Base-by-base conservation (phyloP, 2,888 invertebrate species). In the Chouioia cunea region DNA sequence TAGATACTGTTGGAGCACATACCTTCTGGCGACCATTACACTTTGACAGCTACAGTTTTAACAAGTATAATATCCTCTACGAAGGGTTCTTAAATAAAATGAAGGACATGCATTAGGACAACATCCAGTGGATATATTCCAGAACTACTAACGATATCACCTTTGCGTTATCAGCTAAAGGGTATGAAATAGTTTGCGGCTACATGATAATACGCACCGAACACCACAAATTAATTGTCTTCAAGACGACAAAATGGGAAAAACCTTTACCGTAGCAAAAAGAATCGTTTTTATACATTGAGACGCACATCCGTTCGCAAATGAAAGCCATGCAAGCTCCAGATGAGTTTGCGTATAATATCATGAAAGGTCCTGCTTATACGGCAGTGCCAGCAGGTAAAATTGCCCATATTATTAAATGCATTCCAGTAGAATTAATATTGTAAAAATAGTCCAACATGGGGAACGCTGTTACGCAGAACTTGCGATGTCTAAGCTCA, bases 331-430 rank as follows among this genome's bases (percentile, higher is more conserved):
- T 74, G 0, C n/a, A 76, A 0, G 6, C 73, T 2, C 81, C 77
- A 0, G 76, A 80, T 53, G 73, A 76, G 54, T 76, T 81, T 12
- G 78, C 78, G 0, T 74, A 62, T 6, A 46, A 77, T 0, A 54
- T 80, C 0, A 77, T 77, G 72, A 62, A 77, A 15, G 60, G 74
- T 46, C 69, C 74, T 0, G 79, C 78, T 0, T 77, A 77, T 58
- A 75, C 79, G 60, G 78, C 76, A 4, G 63, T 75, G n/a, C 67
- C 75, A 8, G 65, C 71, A 50, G 79, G 79, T n/a, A 79, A 79
- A 70, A 76, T 74, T 4, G 52, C 78, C 2, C 77, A 77, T 54
- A 75, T 79, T 2, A 59, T 77, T 22, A 73, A 77, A 62, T 79
- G 78, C 59, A 71, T 76, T 3, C 77, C 78, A 1, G 74, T 73